Evolutionary conservation across 1,140 invertebrate genomes (phyloP), one percentile per base, ranked within the genome.

Genomic region (Ceratosolen fusciceps): DNA sequence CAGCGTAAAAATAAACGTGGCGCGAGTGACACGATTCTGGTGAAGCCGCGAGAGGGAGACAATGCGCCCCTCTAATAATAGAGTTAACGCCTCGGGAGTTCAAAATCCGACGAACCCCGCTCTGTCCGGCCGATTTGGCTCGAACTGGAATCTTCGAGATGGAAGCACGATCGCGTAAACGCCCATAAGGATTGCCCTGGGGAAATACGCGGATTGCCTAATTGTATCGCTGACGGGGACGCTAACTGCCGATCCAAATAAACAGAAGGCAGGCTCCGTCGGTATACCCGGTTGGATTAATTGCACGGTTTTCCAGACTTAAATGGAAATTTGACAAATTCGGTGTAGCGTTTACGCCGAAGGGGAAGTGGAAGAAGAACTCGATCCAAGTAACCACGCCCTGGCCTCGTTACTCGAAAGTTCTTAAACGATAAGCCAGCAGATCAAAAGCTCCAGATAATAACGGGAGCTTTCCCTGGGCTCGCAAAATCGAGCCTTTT

Each of bases 1-100:
- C 47, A 19, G 12, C 10, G 37, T 70, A 77, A 77, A 72, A 77
- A 77, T 77, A 77, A 77, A 77, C 52, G 10, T 16, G 24, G 1
- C 39, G 47, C 39, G 24, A 26, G 56, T 34, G 52, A 21, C 31
- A 26, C 52, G 31, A 29, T 73, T 73, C 52, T 47, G 52, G 52
- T 52, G 29, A 72, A 58, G 19, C 73, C 14, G 29, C 34, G 71
- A 31, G 10, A 34, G 21, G 2, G 39, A 43, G 37, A 74, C 37
- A 47, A 62, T 47, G 56, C 29, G 43, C 2, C 1, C 60, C 43
- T 49, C 60, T 67, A 65, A 49, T 75, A 75, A 75, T 75, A 75
- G 56, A 49, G 56, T 62, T 39, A 52, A 29, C 43, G 49, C 21
- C 1, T 24, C 37, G n/a, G 60, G 7, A 37, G 31, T 65, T 3